Base-by-base conservation (phyloP, 2,888 invertebrate species). In the Glyphotaelius pellucidus region DNA sequence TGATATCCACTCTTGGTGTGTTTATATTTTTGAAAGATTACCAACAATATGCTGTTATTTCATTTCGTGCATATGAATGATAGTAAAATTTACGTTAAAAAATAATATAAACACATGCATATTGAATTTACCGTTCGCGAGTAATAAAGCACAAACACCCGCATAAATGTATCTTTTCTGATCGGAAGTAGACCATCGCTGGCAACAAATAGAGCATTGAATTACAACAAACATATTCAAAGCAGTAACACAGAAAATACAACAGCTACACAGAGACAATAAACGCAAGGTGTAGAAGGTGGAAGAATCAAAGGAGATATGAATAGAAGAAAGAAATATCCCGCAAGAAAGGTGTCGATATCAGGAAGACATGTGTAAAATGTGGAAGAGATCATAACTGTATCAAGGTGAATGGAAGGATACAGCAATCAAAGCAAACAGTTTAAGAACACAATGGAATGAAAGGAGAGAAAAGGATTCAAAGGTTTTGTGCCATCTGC, bases 111-210 rank as follows among this genome's bases (percentile, higher is more conserved):
- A 42, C 14, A 52, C 52, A 86, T 19, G 47, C 86, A 47, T 86
- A 86, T 86, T 42, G 42, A 86, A 86, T 86, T 86, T 52, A 86
- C 86, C 86, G 86, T 86, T 86, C n/a, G 11, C 32, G 84, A 11
- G 32, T 32, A 81, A 14, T 84, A 35, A 84, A 38, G n/a, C 25
- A 35, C n/a, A n/a, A 15, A 32, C 88, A 89, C 88, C 88, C 88
- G 88, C 88, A 89, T 89, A 67, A 30, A 30, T 42, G 14, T 89
- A n/a, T 86, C 90, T 86, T 91, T 91, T 91, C 86, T 25, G 90
- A 90, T 90, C 91, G 91, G 91, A 91, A 89, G 91, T 91, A 91
- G 86, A 90, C 35, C 89, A 84, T 88, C 81, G 67, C 84, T 35
- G 3, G 11, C 84, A 84, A 81, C 81, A 90, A 90, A 90, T 90